Evolutionary conservation across 2,888 invertebrate species (phyloP).

Genomic region (Bugulina stolonifera): DNA sequence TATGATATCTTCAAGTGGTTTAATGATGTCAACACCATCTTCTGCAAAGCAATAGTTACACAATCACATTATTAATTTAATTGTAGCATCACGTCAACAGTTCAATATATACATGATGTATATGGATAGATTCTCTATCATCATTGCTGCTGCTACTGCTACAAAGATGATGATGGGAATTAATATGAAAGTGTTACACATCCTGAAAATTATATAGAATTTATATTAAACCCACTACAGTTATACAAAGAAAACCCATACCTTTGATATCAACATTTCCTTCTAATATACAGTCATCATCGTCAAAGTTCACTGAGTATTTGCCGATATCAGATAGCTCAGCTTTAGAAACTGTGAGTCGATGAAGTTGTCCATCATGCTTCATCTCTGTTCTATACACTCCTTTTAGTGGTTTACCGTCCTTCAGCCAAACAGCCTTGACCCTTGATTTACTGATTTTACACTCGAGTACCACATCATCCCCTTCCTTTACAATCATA

Average conservation of each 20-base stretch:
- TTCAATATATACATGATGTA: too few relatives aligned
- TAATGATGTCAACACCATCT: constrained; percentile 30
- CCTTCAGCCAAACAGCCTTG: neutral
- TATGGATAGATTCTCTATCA: too few relatives aligned
- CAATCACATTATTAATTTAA: too few relatives aligned
- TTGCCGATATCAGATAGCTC: constrained; percentile 47
- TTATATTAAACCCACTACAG: too few relatives aligned
- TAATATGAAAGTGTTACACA: too few relatives aligned
- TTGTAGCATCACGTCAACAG: too few relatives aligned
- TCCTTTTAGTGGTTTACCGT: constrained; percentile 27
- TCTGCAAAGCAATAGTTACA: constrained; percentile 31
- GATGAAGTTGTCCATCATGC: constrained; percentile 49
- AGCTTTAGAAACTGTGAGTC: constrained; percentile 64
- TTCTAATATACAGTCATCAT: constrained; percentile 20
- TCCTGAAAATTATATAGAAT: too few relatives aligned
- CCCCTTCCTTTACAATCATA: constrained; percentile 39
- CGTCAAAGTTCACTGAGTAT: constrained; percentile 30
- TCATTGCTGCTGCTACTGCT: too few relatives aligned
- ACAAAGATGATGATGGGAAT: too few relatives aligned
- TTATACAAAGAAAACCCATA: too few relatives aligned
- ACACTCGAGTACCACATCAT: constrained; percentile 43
- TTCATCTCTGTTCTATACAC: constrained; percentile 29
- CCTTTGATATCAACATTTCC: constrained; percentile 24
- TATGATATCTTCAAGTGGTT: constrained; percentile 30
- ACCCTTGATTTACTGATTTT: constrained; percentile 1